Evolutionary conservation across 2,888 invertebrate species (phyloP), one percentile per base, ranked within the genome.

Genomic region (Chorisops tibialis): DNA sequence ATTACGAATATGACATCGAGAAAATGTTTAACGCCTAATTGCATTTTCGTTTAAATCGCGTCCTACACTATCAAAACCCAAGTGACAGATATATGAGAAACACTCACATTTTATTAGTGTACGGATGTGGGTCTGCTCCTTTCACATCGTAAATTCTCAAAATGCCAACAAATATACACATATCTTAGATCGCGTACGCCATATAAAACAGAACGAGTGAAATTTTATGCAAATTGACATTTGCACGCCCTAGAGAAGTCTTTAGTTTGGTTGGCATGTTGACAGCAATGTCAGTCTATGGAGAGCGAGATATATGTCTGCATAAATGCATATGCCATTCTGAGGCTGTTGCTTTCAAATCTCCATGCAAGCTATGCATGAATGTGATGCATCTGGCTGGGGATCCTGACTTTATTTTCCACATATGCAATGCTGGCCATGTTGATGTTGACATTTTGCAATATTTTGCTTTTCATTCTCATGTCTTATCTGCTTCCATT

Each of bases 171-270:
- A 56, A 58, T 58, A 62, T 41, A n/a, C 48, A 62, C 51, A 22
- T 56, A 38, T 49, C 24, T 49, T 21, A 7, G 41, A 54, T 39
- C 4, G 16, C 14, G 16, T 12, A 39, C 16, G 39, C 16, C 14
- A 39, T 39, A 47, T 37, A 21, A 2, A 43, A 41, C 41, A n/a
- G 45, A 22, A 61, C 48, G 21, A 48, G 22, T 49, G 47, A 63
- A 66, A 62, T 66, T 66, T 62, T 64, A 66, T 66, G 65, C 65
- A 66, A 66, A 66, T 66, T 63, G 65, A 66, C 65, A 64, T 63
- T 64, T 64, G 62, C 60, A 66, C 62, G 63, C 60, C 63, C 63
- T 41, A 51, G 65, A 66, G 65, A 63, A 64, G 63, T 66, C 65
- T 64, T 64, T 61, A 62, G 63, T 62, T 66, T 52, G 30, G 58